Conservation (phyloP, 92 coral and sea anemone species). For the Pocillopora meandrina region DNA sequence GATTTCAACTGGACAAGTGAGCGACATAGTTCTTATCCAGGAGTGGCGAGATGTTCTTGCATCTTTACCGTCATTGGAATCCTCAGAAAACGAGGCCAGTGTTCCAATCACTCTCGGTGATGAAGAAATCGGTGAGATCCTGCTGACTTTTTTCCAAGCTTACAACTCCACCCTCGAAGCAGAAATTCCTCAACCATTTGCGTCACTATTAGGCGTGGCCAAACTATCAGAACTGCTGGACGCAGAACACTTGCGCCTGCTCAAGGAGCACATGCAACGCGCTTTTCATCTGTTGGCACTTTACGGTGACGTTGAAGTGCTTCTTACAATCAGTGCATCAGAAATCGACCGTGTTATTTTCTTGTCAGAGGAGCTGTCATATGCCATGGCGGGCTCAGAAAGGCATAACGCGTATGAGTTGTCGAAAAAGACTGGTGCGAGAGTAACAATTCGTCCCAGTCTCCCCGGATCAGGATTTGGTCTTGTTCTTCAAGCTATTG, state of each 20-base stretch:
- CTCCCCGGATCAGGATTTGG: constrained; percentile 79
- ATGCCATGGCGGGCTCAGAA: constrained; percentile 80
- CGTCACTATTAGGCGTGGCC: constrained; percentile 65
- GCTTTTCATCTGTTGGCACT: constrained; percentile 90
- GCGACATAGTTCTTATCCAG: constrained; percentile 24
- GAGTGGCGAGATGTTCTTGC: constrained; percentile 52
- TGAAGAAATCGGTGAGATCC: constrained; percentile 68
- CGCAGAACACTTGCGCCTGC: constrained; percentile 67
- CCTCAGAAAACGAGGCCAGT: neutral
- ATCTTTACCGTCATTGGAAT: neutral
- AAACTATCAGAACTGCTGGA: constrained; percentile 71
- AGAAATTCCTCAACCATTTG: constrained; percentile 66
- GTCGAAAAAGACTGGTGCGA: constrained; percentile 85
- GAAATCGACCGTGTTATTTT: constrained; percentile 79
- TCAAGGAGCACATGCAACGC: constrained; percentile 93
- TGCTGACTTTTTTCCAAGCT: constrained; percentile 75
- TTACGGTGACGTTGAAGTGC: constrained; percentile 73
- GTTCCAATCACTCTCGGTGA: constrained; percentile 47
- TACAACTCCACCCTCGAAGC: constrained; percentile 53
- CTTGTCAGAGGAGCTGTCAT: constrained; percentile 72
- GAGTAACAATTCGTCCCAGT: constrained; percentile 81
- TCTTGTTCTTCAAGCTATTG: constrained; percentile 85
- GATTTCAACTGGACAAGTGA: constrained; percentile 50
- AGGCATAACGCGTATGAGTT: constrained; percentile 75
- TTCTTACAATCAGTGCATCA: constrained; percentile 73